Evolutionary conservation across 2,888 invertebrate genomes (phyloP), one percentile per base, ranked within the genome.

Genomic region (Ethmia dodecea): DNA sequence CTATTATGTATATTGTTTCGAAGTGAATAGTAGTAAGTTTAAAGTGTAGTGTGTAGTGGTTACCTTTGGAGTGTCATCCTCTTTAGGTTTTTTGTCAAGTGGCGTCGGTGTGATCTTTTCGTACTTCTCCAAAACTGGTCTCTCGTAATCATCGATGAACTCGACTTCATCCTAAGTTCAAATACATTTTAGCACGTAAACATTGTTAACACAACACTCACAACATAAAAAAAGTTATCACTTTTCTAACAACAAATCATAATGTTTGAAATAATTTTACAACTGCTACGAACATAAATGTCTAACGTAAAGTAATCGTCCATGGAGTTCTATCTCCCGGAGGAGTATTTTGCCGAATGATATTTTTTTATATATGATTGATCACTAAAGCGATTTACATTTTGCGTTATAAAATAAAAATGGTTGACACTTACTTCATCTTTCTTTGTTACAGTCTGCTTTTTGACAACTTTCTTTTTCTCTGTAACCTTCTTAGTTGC

Each of bases 71-170:
- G 75, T 76, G 52, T 74, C 70, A 61, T 76, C 81, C 59, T 79
- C 77, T 73, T 76, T 87, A 35, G 64, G 60, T 73, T 77, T 86
- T 83, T 87, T 87, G 67, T 76, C 78, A 30, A 84, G 70, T 54
- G 87, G 86, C 60, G 87, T 87, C 32, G 86, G 86, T 71, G 86
- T 74, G 52, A 87, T 68, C 60, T 86, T 89, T 78, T 92, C 91
- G 58, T 91, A 92, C 76, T 90, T 91, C 74, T 93, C 93, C 63
- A 93, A 81, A 32, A 89, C 90, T 2, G 93, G 91, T 56, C 93
- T 88, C 67, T 94, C 94, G 73, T 94, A 94, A 83, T 94, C 94
- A 33, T 92, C 91, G 60, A 84, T 80, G 63, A 87, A 86, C 60
- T 87, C 86, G 67, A 84, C 55, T 64, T 66, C 65, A 39, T 77